Percentiles rank a stretch among this genome's conserved stretches.
These are phyloP conservation scores for Heliornis fulica DNA, from an alignment of 2,113 vertebrate species.

Conservation along the genomic window DNA sequence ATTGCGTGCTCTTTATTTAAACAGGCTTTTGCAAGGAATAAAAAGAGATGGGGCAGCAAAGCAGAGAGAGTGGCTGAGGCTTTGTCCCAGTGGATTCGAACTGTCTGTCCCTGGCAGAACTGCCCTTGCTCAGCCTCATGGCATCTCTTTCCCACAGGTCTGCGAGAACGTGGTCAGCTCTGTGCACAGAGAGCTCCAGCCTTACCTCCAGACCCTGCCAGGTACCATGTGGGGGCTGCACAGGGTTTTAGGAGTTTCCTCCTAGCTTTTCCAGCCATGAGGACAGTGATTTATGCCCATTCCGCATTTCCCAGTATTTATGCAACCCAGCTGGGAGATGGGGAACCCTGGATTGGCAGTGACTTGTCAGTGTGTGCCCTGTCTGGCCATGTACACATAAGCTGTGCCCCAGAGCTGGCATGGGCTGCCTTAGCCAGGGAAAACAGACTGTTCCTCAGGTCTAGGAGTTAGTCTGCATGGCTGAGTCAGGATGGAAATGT, in stretches of 20 bases:
- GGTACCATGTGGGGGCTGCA: neutral
- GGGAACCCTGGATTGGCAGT: neutral
- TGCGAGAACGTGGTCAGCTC: slow-evolving; percentile 25
- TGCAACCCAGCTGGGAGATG: neutral
- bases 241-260: neutral
- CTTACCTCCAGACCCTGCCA: slow-evolving; percentile 66
- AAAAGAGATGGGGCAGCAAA: neutral
- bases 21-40: neutral
- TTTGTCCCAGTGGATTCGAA: fast-evolving
- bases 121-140: neutral
- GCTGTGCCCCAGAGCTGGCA: fast-evolving
- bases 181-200: slow-evolving; percentile 21
- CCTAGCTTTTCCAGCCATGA: fast-evolving
- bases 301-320: neutral
- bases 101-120: fast-evolving
- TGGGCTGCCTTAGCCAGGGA: neutral
- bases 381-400: fast-evolving
- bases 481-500: neutral
- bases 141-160: slow-evolving; percentile 42
- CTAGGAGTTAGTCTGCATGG: neutral
- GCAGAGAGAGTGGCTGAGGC: fast-evolving
- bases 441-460: fast-evolving
- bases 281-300: neutral
- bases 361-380: neutral
- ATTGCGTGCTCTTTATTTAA: neutral